These are phyloP conservation scores for Phalacrocorax brasilianus DNA, from an alignment of 2,113 vertebrate genomes.

Conservation along the genomic window DNA sequence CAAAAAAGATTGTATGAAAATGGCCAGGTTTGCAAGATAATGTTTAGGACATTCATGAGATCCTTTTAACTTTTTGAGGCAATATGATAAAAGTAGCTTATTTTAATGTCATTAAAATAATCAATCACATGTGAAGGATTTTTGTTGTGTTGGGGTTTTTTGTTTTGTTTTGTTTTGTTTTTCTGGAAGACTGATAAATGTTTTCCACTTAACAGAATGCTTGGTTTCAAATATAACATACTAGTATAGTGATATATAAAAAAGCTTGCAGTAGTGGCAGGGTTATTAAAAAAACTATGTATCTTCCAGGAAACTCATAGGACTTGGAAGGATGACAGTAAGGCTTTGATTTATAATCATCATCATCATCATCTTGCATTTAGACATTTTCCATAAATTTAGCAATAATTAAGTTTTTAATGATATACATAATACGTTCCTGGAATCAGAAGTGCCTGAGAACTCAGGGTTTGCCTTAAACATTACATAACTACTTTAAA, in stretches of 20 bases:
- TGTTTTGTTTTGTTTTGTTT: not conserved
- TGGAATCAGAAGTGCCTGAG: not conserved
- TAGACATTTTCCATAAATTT: not conserved
- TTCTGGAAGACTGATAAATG: not conserved
- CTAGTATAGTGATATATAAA: not conserved
- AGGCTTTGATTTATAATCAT: not conserved
- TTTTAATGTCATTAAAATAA: not conserved
- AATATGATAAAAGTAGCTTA: not conserved
- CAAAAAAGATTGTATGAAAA: not conserved
- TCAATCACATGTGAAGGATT: not conserved
- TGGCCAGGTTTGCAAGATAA: not conserved
- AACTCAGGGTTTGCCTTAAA: not conserved
- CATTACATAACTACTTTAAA: not conserved
- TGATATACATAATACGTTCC: not conserved
- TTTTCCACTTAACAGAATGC: not conserved
- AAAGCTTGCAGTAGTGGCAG: not conserved
- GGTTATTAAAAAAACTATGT: not conserved
- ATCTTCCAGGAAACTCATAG: not conserved
- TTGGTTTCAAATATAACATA: not conserved
- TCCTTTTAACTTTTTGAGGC: not conserved
- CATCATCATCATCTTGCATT: not conserved
- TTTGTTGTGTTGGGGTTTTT: not conserved
- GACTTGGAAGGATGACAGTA: not conserved
- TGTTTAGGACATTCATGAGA: not conserved
- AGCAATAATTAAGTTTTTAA: not conserved